Base-by-base conservation (phyloP, 2,888 invertebrate species). In the Drosophila neonasuta region DNA sequence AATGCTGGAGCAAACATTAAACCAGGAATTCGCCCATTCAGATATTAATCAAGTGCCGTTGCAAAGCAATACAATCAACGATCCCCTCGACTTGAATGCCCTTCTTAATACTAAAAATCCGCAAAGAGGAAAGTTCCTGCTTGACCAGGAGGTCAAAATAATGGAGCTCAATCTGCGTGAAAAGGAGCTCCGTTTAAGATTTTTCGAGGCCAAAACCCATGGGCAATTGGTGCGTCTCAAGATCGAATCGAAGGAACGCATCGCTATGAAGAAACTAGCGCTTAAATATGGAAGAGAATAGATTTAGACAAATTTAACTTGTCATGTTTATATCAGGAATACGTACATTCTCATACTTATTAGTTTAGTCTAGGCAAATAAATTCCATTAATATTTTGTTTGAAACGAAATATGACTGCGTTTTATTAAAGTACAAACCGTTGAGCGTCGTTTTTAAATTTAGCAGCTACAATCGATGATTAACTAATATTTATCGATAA, bases 231-330 rank as follows among this genome's bases (percentile, higher is more conserved):
- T 1, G 29, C 56, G 56, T 8, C 15, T 58, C 3, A 24, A 49
- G 13, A 4, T 66, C 9, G 57, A 65, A 30, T 48, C 58, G 1
- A 52, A 15, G 13, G 51, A 64, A 24, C 57, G 65, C 36, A 52
- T 57, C 7, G 10, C 32, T 7, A 49, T 58, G 67, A 36, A n/a
- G 13, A 44, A 52, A 49, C 20, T 52, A 2, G 20, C 24, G 11
- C 32, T 65, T 0, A 64, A 64, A 36, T 48, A 42, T 9, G n/a
- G 24, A 1, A 50, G 29, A n/a, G n/a, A 15, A 1, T 59, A 24
- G 20, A 11, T 48, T 54, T 3, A 24, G 11, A n/a, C 8, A 15
- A 3, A n/a, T 1, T 32, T 17, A 34, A 34, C 34, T 34, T 24
- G 24, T 24, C 24, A 24, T 24, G 4, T 24, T 24, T 24, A 24